Evolutionary conservation across 2,888 invertebrate species (phyloP), one percentile per base, ranked within the genome.

Genomic region (Ennomos fuscantarius): DNA sequence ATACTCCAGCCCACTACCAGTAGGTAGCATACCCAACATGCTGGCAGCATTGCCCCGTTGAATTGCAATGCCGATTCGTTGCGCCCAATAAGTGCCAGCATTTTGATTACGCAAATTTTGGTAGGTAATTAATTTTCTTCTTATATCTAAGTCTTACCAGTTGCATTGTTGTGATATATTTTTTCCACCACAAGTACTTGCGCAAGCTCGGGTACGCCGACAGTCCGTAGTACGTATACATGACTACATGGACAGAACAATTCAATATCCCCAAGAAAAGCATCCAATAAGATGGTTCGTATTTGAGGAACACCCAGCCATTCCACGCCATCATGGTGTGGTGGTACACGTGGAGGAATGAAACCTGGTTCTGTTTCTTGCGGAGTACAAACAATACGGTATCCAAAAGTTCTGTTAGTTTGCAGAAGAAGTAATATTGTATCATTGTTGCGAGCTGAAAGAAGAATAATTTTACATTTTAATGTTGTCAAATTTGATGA

Each of bases 151-250:
- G 9, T 81, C 92, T 92, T 81, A 97, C 96, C 86, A 98, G 93
- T 89, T 98, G 98, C 74, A 98, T 89, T 51, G 93, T 93, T 1
- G 98, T 98, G 72, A 98, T 94, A 82, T 98, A 96, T 74, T 95
- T 96, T 83, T 98, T 98, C 98, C 98, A 98, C 97, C 97, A 98
- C 41, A 98, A 88, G 77, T 96, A 97, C 77, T 97, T 96, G 77
- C 96, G 96, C 75, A 0, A 97, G 97, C 6, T 98, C 97, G 57
- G 97, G 89, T 1, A 98, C 82, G 70, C 97, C 93, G 80, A 94
- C 66, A 97, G 86, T 52, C 96, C 92, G 74, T 98, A 98, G 79
- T 98, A 98, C 0, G 94, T 91, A 81, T 98, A 98, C 98, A 98
- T 98, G 40, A 98, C 89, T 9, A 97, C 93, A 81, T 98, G 98